These are phyloP conservation scores for Caenorhabditis macrosperma DNA, from an alignment of 2,888 invertebrate genomes.

Conservation along the genomic window DNA sequence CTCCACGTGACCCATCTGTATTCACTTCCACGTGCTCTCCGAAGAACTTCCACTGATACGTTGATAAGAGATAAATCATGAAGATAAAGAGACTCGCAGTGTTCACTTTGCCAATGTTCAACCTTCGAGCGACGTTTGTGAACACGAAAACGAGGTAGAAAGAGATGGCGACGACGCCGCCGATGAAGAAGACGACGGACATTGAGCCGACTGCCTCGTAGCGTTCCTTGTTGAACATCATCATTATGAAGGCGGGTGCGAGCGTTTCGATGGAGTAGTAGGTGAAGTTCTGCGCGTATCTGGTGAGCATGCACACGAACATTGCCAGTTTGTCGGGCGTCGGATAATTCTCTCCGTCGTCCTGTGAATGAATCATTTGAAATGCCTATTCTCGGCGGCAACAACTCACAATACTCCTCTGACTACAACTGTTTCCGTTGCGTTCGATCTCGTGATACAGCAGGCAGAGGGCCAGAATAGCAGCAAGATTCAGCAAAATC, in stretches of 20 bases:
- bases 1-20: conserved; percentile 31
- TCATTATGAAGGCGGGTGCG: conserved; percentile 54
- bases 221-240: conserved; percentile 53
- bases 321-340: conserved; percentile 41
- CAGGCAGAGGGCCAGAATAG: conserved; percentile 20
- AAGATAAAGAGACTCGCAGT: conserved; percentile 35
- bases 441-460: conserved; percentile 37
- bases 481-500: conserved; percentile 29
- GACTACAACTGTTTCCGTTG: conserved; percentile 43
- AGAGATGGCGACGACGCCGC: conserved; percentile 31
- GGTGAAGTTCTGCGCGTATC: conserved; percentile 55
- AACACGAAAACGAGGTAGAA: conserved; percentile 42
- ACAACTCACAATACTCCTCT: conserved; percentile 45
- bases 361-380: conserved; percentile 11
- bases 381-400: too few species aligned
- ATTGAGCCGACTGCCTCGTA: conserved; percentile 34
- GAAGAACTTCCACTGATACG: conserved; percentile 53
- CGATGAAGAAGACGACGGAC: conserved; percentile 33
- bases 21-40: conserved; percentile 18
- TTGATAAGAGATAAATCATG: conserved; percentile 27
- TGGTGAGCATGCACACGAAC: conserved; percentile 58
- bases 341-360: conserved; percentile 54
- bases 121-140: conserved; percentile 24
- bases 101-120: conserved; percentile 52
- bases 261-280: conserved; percentile 50